phyloP scores from a whole-genome alignment of 2,797 vertebrate species.

The Squalus acanthias region DNA sequence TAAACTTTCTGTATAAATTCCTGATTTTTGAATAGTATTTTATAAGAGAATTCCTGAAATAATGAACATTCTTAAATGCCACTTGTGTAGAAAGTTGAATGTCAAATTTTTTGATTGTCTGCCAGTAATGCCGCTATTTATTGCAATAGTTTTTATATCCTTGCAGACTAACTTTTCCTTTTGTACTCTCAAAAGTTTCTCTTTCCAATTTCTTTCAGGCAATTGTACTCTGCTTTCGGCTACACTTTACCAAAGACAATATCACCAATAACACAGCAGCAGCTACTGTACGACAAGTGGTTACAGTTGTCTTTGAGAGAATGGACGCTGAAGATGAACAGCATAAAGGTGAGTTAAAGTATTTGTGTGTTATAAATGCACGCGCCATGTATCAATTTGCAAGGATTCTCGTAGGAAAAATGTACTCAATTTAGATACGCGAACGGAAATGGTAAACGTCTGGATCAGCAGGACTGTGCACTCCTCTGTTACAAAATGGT shows the following conservation, averaged over 20 bases:
- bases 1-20: background rate
- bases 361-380: background rate
- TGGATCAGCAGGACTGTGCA: background rate
- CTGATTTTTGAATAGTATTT: background rate
- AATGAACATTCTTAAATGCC: background rate
- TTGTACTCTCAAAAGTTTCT: background rate
- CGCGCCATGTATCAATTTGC: too few relatives aligned
- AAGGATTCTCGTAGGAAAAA: background rate
- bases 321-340: constrained; percentile 93
- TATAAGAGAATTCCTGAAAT: background rate
- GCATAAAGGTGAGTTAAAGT: constrained; percentile 71
- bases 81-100: background rate
- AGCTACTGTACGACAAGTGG: constrained; percentile 91
- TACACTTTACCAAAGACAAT: constrained; percentile 98
- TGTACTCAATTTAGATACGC: background rate
- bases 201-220: constrained; percentile 63
- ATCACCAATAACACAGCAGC: constrained; percentile 98
- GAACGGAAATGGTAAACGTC: background rate
- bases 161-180: background rate
- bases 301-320: constrained; percentile 96
- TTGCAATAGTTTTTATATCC: background rate
- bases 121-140: background rate
- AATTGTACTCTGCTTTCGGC: constrained; percentile 94
- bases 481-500: background rate
- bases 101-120: background rate